Evolutionary conservation across 1,140 invertebrate species (phyloP).

Genomic region (Lordiphosa collinella): DNA sequence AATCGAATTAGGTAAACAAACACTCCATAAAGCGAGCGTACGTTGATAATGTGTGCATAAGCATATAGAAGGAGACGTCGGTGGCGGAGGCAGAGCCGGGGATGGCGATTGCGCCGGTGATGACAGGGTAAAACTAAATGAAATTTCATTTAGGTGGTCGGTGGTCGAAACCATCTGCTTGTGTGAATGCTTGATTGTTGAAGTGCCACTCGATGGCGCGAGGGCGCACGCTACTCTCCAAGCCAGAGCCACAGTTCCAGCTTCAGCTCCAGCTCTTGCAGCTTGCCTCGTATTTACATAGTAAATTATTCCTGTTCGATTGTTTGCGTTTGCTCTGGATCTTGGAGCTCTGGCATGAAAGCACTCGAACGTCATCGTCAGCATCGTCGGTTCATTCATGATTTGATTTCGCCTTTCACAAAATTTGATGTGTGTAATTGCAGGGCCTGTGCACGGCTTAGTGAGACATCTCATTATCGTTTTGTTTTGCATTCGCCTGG

Average conservation of each 20-base stretch:
- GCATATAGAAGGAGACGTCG: conserved; percentile 48
- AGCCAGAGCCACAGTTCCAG: neutral
- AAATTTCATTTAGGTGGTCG: conserved; percentile 74
- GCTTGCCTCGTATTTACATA: conserved; percentile 68
- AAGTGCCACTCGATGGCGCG: conserved; percentile 72
- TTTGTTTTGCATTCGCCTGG: neutral
- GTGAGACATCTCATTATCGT: conserved; percentile 49
- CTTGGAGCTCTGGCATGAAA: conserved; percentile 57
- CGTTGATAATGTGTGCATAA: conserved; percentile 67
- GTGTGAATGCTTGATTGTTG: conserved; percentile 78
- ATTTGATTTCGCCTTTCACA: conserved; percentile 60
- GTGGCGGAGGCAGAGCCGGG: conserved; percentile 11
- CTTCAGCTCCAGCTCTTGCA: conserved; percentile 5
- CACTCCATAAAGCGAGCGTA: conserved; percentile 71
- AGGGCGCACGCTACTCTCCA: conserved; percentile 71
- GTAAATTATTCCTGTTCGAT: conserved; percentile 77
- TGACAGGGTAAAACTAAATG: conserved; percentile 70
- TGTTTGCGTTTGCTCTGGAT: conserved; percentile 76
- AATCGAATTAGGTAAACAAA: conserved; percentile 77
- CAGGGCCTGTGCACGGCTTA: conserved; percentile 32
- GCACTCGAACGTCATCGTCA: conserved; percentile 73
- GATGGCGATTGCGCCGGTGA: conserved; percentile 54
- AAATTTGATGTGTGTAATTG: conserved; percentile 36
- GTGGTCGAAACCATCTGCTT: conserved; percentile 68
- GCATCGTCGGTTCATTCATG: conserved; percentile 68